Base-by-base conservation (phyloP, 2,113 vertebrate species). In the Crotalus viridis region DNA sequence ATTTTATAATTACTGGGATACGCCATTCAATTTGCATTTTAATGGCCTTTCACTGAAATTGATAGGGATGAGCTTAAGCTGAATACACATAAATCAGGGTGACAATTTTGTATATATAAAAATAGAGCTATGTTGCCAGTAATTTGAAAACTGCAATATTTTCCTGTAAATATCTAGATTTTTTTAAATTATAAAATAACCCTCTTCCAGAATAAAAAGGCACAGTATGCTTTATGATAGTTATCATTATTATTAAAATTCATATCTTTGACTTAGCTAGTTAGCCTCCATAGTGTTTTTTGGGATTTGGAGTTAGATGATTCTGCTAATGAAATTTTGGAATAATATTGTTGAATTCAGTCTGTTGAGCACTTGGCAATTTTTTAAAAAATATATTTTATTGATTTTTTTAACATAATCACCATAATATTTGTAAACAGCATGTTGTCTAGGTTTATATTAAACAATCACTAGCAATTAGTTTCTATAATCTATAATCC, bases 221-320 rank as follows among this genome's bases (percentile, higher is more conserved):
- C 87, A 61, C 52, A 69, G 57, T 96, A 95, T 43, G 61, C 87
- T 94, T 26, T 88, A 57, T 43, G 39, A 64, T 28, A 28, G 0
- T 26, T 61, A 3, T 64, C 9, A 28, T 64, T 4, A 28, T 64
- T 64, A 57, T 89, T 89, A 46, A 22, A 59, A 43, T 89, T 59
- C 55, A 46, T 57, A 43, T 9, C 2, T 22, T 56, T 59, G 21
- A 46, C 2, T 54, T 88, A 52, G 51, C 17, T 51, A 88, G 69
- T 46, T 57, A 56, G 24, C 48, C 93, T 93, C 43, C 55, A 46
- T 90, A 86, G n/a, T 94, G 94, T 46, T 93, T 91, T 85, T 61
- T 87, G 33, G 51, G 86, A 15, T 28, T 17, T n/a, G 28, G 28
- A 3, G 3, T 64, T 64, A n/a, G 61, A 12, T 28, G 26, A 26